Base-by-base conservation (phyloP, 2,113 vertebrate species). In the Ameiurus melas region DNA sequence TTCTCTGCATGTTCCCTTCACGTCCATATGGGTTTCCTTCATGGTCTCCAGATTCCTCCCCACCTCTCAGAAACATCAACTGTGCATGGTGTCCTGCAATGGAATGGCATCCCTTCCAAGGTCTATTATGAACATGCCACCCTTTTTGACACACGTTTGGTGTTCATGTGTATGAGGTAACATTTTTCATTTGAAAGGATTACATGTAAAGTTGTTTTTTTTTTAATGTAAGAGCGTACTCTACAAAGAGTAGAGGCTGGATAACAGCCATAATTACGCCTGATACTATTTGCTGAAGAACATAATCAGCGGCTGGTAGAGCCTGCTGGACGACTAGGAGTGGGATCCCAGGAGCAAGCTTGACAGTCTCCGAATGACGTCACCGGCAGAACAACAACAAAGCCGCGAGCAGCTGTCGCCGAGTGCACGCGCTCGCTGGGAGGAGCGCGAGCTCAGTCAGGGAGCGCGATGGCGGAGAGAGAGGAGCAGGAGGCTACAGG, bases 281-380 rank as follows among this genome's bases (percentile, higher is more conserved):
- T 36, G 68, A 71, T 30, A 2, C 68, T 71, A 30, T 66, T 17
- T 30, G 19, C 33, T 73, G 9, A 25, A 47, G 19, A 4, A 5
- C 6, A 36, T 85, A 6, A 22, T 30, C 17, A 12, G 27, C 20
- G 83, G 43, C 86, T 85, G 82, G 85, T 80, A 77, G 30, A 73
- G 60, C 81, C 81, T 53, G 25, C 25, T 3, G 70, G 55, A 43
- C 85, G 73, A 88, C 89, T 73, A 16, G 73, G 83, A 78, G n/a
- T 83, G 43, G 9, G 13, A 57, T 62, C 84, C 87, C 64, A 71
- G 39, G 75, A 79, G 55, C 82, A 89, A 86, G 84, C 55, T 64
- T 70, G 83, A 75, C 60, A 82, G 66, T 79, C 88, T 87, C 30
- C 30, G 25, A 55, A 58, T 94, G 95, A 96, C 95, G 94, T 96